Base-by-base conservation (phyloP, 2,888 invertebrate genomes). In the Cephalotes varians region DNA sequence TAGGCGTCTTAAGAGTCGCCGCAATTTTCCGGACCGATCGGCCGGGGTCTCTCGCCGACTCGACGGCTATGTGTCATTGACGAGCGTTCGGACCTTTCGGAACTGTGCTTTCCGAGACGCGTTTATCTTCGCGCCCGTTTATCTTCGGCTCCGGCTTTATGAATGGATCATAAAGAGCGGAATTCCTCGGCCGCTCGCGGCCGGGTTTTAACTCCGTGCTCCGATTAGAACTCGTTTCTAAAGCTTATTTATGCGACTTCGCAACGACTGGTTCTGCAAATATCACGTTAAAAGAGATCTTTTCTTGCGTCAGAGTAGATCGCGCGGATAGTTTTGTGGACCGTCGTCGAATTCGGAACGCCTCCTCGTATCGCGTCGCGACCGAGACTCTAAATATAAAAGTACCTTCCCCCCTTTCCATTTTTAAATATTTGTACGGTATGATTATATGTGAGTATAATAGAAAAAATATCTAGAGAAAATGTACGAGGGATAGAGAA, bases 121-220 rank as follows among this genome's bases (percentile, higher is more conserved):
- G 71, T 79, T 71, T 58, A 56, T 69, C 56, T 69, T 69, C 69
- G 76, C 51, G 51, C 31, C 21, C 54, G 28, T 21, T n/a, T n/a
- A n/a, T n/a, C n/a, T n/a, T 54, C 9, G 47, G 9, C 40, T 40
- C 18, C 37, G 25, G 25, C 18, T 47, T 51, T 28, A 56, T 31
- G 69, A 77, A 69, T 69, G 69, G 44, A 67, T 69, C 56, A 6
- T 31, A 15, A 31, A 44, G 54, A 69, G 3, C 21, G 28, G 40
- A 77, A 67, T 77, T 77, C 44, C 56, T 21, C 64, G 10, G n/a
- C 28, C 64, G 37, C 54, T 28, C 18, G 21, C 18, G 10, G 28
- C 34, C 31, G 51, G 40, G 28, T 56, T 54, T 40, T 12, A 4
- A 28, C 21, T 40, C 12, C 0, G 21, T 15, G 47, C 67, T 34